Evolutionary conservation across 2,797 vertebrate genomes (phyloP), one percentile per base, ranked within the genome.

Genomic region (Limosa lapponica): DNA sequence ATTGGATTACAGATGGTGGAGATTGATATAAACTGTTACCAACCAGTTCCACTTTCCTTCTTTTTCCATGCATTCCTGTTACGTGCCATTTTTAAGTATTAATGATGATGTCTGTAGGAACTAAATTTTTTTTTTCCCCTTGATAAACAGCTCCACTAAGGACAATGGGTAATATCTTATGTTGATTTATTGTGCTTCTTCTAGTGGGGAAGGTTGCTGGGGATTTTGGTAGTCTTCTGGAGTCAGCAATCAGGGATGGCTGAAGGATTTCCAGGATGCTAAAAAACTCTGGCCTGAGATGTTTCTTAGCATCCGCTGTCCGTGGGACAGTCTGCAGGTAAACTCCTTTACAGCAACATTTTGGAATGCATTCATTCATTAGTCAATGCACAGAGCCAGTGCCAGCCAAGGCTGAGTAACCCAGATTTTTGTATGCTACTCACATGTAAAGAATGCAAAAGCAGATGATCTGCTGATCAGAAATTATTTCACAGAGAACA

Each of bases 401-500:
- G 54, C 27, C 17, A 30, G 57, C 46, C 61, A 94, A 74, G 58
- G 59, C 41, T 0, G 8, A 44, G 55, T 89, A 96, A 96, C 93
- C 81, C 74, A 95, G 67, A 87, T 97, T 80, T 82, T 83, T 70
- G 24, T 49, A 4, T 34, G 46, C 73, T 74, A 20, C 16, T 67
- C 17, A 34, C 34, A 59, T 6, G 17, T 57, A 55, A 87, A 72
- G 14, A 86, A 96, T 88, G 22, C 41, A 91, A 93, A 95, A 80
- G 13, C 8, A 1, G 46, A 32, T 67, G 67, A 96, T 93, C 37
- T 96, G 89, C 84, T 96, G 91, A 96, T 77, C 65, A 57, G 54
- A 93, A 93, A 72, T 80, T 89, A 74, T 89, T 93, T 97, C 43
- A 85, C 32, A 69, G 41, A 91, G 59, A 69, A 57, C 7, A 82